phyloP scores from a whole-genome alignment of 2,888 invertebrate genomes.

The Neria commutata region DNA sequence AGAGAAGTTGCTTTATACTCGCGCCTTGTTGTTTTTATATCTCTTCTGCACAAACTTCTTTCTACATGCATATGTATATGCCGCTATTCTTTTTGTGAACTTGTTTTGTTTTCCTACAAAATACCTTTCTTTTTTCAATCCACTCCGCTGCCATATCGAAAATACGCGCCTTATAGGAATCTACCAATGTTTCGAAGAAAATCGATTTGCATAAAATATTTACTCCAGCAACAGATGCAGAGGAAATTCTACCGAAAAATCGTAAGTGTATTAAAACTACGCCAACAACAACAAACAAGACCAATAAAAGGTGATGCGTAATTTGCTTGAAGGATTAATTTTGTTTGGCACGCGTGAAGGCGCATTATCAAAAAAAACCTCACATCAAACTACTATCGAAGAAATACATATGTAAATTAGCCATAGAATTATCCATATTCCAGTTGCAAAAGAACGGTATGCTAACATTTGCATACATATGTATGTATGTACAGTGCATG shows the following conservation, averaged over 20 bases:
- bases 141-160: conserved; percentile 1
- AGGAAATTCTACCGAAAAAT: conserved; percentile 77
- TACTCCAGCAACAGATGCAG: conserved; percentile 84
- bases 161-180: conserved; percentile 42
- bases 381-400: too few relatives aligned
- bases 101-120: conserved; percentile 8
- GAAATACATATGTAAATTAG: too few relatives aligned
- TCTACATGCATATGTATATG: conserved; percentile 2
- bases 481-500: too few relatives aligned
- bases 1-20: too few relatives aligned
- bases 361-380: too few relatives aligned
- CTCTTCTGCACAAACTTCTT: too few relatives aligned
- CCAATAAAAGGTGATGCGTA: conserved; percentile 46
- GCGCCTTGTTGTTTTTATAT: too few relatives aligned
- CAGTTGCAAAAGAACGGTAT: neutral
- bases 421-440: too few relatives aligned
- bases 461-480: too few relatives aligned
- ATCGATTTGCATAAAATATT: conserved; percentile 87
- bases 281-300: too few relatives aligned
- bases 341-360: too few relatives aligned
- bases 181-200: conserved; percentile 64
- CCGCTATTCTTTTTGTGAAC: neutral
- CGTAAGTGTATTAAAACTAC: conserved; percentile 67
- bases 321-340: conserved; percentile 7
- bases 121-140: conserved; percentile 8